Evolutionary conservation across 2,888 invertebrate genomes (phyloP).

Genomic region (Agrochola lychnidis): DNA sequence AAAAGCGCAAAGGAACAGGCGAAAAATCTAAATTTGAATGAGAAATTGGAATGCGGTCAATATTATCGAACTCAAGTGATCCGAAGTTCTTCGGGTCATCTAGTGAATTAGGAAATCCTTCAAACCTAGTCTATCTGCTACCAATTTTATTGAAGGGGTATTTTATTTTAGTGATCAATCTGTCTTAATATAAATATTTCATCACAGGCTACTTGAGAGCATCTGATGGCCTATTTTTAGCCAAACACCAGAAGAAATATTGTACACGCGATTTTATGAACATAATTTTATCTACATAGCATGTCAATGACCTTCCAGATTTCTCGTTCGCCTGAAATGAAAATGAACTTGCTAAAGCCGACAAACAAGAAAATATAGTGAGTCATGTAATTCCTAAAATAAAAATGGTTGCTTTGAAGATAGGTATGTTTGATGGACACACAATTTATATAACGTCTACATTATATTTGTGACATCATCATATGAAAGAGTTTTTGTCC

Average conservation of each 20-base stretch:
- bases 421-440: constrained; percentile 25
- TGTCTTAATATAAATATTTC: neutral
- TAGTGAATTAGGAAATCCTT: no score
- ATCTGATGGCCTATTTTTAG: constrained; percentile 6
- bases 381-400: constrained; percentile 37
- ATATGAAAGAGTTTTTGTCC: neutral
- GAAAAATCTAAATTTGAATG: no score
- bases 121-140: no score
- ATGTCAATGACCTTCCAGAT: constrained; percentile 32
- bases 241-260: neutral
- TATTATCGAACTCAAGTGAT: no score
- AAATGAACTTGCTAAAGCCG: constrained; percentile 23
- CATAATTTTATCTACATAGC: constrained; percentile 13
- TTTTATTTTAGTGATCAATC: neutral
- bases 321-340: neutral
- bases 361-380: constrained; percentile 35
- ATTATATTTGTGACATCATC: constrained; percentile 7
- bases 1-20: no score
- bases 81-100: no score
- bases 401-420: constrained; percentile 30
- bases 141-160: no score
- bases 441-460: neutral
- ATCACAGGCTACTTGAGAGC: constrained; percentile 6
- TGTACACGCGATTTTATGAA: constrained; percentile 10
- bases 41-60: no score